Conservation (phyloP, 37 sponge, comb jelly and placozoan genomes). For the Agelas oroides region DNA sequence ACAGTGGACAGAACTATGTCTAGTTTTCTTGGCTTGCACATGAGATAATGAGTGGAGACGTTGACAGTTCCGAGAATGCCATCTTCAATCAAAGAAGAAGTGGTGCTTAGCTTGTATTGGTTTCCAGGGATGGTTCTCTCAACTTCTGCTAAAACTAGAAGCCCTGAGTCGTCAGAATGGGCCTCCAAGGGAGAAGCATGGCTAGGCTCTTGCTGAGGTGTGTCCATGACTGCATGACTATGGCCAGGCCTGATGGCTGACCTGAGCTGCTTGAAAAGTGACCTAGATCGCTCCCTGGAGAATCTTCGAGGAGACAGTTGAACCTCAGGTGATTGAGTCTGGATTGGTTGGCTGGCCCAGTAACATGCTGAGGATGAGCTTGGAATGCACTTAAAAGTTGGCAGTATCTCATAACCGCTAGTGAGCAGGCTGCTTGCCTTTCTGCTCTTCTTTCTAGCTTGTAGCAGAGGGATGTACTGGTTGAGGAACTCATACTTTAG, state of each 20-base stretch:
- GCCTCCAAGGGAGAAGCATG: not conserved
- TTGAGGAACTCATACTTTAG: slow-evolving; percentile 55
- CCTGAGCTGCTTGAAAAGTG: not conserved
- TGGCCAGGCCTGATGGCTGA: not conserved
- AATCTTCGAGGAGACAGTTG: not conserved
- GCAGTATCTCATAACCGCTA: not conserved
- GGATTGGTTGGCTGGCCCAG: slow-evolving; percentile 1
- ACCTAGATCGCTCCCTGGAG: no score
- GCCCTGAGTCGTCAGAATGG: no score
- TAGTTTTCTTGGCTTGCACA: slow-evolving; percentile 34
- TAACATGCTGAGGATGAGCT: not conserved
- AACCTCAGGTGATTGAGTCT: no score
- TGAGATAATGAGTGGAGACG: slow-evolving; percentile 39
- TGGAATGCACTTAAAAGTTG: not conserved
- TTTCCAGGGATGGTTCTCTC: slow-evolving; percentile 9
- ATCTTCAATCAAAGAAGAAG: not conserved
- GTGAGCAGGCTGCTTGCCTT: not conserved
- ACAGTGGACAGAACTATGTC: not conserved
- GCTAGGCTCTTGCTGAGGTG: no score
- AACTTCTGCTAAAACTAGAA: slow-evolving; percentile 18
- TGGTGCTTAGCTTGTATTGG: not conserved
- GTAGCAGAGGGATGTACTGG: slow-evolving; percentile 27
- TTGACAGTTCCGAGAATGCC: slow-evolving; percentile 24
- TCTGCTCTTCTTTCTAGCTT: slow-evolving; percentile 1
- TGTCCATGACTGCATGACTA: not conserved